Evolutionary conservation across 2,888 invertebrate genomes (phyloP).

Genomic region (Metalampra italica): DNA sequence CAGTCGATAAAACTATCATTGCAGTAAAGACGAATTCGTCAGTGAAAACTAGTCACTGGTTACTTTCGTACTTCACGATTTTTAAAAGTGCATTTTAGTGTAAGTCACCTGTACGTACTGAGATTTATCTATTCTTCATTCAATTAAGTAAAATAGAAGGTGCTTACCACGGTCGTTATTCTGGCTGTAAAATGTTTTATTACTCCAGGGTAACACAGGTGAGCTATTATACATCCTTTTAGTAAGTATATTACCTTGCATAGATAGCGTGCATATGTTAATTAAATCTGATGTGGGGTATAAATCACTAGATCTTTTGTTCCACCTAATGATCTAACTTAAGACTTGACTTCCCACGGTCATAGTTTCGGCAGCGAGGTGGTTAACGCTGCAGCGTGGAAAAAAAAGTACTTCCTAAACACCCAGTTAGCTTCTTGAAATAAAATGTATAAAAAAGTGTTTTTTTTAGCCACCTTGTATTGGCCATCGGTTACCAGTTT

Average conservation of each 20-base stretch:
- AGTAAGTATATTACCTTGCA: background rate
- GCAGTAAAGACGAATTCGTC: too few species aligned
- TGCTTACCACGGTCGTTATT: slow-evolving; percentile 30
- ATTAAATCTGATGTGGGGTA: slow-evolving; percentile 1
- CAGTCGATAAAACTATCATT: too few species aligned
- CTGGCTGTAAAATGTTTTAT: slow-evolving; percentile 35
- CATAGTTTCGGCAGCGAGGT: background rate
- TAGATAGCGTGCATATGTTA: slow-evolving; percentile 9
- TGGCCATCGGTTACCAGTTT: too few species aligned
- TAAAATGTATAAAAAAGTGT: too few species aligned
- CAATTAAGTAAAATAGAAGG: slow-evolving; percentile 8
- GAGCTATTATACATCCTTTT: slow-evolving; percentile 7
- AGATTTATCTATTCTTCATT: background rate
- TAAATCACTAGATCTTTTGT: slow-evolving; percentile 4
- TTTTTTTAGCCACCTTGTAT: too few species aligned
- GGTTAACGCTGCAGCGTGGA: too few species aligned
- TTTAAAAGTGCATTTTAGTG: background rate
- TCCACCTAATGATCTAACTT: background rate
- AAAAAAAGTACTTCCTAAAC: too few species aligned
- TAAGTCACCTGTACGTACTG: background rate
- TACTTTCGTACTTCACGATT: too few species aligned
- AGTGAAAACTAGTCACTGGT: too few species aligned
- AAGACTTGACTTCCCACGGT: background rate
- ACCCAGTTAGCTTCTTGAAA: too few species aligned
- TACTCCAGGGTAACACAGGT: slow-evolving; percentile 13